phyloP scores from a whole-genome alignment of 2,888 invertebrate genomes.

The Dorcus hopei region DNA sequence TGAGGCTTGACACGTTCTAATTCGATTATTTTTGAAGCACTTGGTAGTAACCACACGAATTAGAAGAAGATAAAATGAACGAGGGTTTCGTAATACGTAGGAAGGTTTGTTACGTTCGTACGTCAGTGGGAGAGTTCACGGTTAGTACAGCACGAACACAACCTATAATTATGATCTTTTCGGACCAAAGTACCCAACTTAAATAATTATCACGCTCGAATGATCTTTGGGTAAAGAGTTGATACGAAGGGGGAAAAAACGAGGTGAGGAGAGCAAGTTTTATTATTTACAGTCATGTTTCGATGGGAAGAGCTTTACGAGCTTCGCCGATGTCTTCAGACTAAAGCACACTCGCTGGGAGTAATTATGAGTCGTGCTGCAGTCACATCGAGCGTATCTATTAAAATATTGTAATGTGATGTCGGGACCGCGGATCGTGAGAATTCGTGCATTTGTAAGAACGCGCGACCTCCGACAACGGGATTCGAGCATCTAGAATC shows the following conservation, averaged over 20 bases:
- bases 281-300: conserved; percentile 7
- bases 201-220: conserved; percentile 16
- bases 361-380: conserved; percentile 31
- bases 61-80: background rate
- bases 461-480: conserved; percentile 33
- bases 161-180: conserved; percentile 19
- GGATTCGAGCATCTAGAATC: conserved; percentile 32
- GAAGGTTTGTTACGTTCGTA: background rate
- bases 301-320: conserved; percentile 15
- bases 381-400: conserved; percentile 28
- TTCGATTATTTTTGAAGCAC: too few relatives aligned
- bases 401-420: conserved; percentile 32
- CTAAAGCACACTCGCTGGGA: conserved; percentile 15
- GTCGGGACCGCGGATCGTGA: conserved; percentile 33
- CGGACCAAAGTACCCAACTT: conserved; percentile 8
- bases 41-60: background rate
- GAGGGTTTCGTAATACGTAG: background rate
- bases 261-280: background rate
- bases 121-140: background rate
- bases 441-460: conserved; percentile 33
- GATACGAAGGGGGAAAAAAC: background rate
- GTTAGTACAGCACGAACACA: conserved; percentile 8
- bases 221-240: conserved; percentile 10
- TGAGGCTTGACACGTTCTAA: background rate
- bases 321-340: conserved; percentile 17